Conservation (phyloP, 2,888 invertebrate species). For the Acronicta psi region DNA sequence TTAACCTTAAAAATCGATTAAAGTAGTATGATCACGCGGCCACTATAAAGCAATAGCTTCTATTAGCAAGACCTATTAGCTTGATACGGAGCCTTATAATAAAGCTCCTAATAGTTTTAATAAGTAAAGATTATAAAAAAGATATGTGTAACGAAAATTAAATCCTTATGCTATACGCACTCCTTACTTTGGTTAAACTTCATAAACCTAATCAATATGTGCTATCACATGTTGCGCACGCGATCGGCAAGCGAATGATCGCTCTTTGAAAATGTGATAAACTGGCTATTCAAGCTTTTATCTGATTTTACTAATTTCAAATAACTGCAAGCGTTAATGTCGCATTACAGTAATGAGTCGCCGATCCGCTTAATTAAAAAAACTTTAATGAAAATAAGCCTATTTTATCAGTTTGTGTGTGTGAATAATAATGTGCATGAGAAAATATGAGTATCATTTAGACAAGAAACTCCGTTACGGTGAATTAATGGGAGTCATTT, state of each 20-base stretch:
- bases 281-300: conserved; percentile 46
- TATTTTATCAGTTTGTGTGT: conserved; percentile 6
- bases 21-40: no score
- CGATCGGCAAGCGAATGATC: conserved; percentile 42
- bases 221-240: conserved; percentile 35
- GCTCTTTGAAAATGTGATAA: conserved; percentile 61
- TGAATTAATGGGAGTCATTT: conserved; percentile 30
- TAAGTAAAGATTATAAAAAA: no score
- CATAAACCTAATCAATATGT: conserved; percentile 19
- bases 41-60: no score
- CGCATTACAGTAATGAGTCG: conserved; percentile 34
- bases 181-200: conserved; percentile 1
- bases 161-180: no score
- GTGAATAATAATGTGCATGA: conserved; percentile 4
- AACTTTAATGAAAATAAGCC: conserved; percentile 24
- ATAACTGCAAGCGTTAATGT: conserved; percentile 49
- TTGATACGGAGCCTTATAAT: no score
- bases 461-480: conserved; percentile 6
- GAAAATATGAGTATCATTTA: conserved; percentile 16
- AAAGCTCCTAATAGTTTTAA: no score
- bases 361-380: conserved; percentile 42
- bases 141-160: no score
- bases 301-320: conserved; percentile 60
- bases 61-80: no score
- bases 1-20: no score